Base-by-base conservation (phyloP, 2,888 invertebrate genomes). In the Seira ritae region DNA sequence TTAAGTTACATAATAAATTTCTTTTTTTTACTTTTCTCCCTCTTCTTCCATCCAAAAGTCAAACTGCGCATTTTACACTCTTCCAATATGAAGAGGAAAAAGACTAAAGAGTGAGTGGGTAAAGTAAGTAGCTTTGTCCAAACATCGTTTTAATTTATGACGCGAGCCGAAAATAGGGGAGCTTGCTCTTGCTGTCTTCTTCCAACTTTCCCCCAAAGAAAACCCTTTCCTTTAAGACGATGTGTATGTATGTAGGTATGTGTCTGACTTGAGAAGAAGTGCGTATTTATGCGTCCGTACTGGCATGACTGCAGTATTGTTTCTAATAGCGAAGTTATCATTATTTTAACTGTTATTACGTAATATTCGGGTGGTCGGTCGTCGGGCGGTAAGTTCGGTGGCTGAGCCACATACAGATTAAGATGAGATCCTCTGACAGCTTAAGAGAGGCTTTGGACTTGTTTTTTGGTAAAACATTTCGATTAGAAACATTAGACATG, bases 131-230 rank as follows among this genome's bases (percentile, higher is more conserved):
- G 62, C 62, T 62, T 31, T 62, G 62, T 19, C 62, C 62, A 62
- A 62, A 62, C 62, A 62, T 20, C 62, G 22, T 62, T 62, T 62
- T 62, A 62, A 62, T 62, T 62, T 62, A 62, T 62, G 62, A 62
- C 62, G 10, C 17, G 20, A 15, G 2, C 62, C 19, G 20, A 22
- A 62, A 20, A 62, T 62, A 12, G 62, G 62, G 62, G 62, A 62
- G 62, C 22, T 15, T 31, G 31, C 31, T 19, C 62, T 22, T n/a
- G 31, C 31, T 19, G 20, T 22, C 3, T 62, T 19, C 62, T 62
- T 62, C 62, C 19, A 31, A 31, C 31, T 31, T 31, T 50, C 6
- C 12, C 50, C 50, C 1, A 50, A 31, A 8, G 8, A n/a, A 50
- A 50, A 50, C 50, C 50, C 50, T 50, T 50, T 50, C 50, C 15